phyloP scores from a whole-genome alignment of 2,797 vertebrate genomes.

The Lates japonicus region DNA sequence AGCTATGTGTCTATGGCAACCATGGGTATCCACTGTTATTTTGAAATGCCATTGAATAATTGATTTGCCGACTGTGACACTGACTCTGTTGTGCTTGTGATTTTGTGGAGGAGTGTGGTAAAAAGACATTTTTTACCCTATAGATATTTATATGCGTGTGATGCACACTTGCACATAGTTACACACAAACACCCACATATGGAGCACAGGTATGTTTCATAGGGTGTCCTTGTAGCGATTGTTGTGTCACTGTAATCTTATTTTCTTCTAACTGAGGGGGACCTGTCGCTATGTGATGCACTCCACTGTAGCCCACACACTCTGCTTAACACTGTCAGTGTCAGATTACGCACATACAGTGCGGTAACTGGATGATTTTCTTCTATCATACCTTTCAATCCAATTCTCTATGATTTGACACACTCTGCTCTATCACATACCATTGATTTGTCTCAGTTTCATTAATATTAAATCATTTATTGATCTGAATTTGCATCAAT shows the following conservation, averaged over 20 bases:
- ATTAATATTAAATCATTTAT: conserved; percentile 57
- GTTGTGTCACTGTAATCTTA: conserved; percentile 43
- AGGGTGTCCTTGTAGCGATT: conserved; percentile 1
- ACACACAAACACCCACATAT: conserved; percentile 24
- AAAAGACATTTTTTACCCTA: conserved; percentile 50
- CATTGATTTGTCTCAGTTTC: conserved; percentile 32
- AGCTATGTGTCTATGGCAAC: conserved; percentile 82
- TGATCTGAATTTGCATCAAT: conserved; percentile 55
- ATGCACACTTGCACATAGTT: conserved; percentile 20
- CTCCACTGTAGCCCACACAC: conserved; percentile 29
- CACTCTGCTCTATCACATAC: conserved; percentile 14
- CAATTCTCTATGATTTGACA: conserved; percentile 7
- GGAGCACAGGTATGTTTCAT: conserved; percentile 30
- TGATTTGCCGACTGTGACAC: conserved; percentile 78
- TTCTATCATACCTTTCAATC: conserved; percentile 32
- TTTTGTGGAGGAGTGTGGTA: conserved; percentile 56
- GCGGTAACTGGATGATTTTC: conserved; percentile 47
- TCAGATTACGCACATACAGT: conserved; percentile 45
- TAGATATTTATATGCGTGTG: conserved; percentile 39
- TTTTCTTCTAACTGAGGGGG: conserved; percentile 42
- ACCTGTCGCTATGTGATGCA: conserved; percentile 26
- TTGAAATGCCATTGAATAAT: conserved; percentile 82
- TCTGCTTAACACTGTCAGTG: conserved; percentile 35
- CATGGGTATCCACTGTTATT: conserved; percentile 71
- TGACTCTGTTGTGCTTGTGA: conserved; percentile 63